A percentile compares a stretch with the other conserved stretches of the same genome.
phyloP scores from a whole-genome alignment of 2,797 vertebrate genomes.

The Catamblyrhynchus diadema region DNA sequence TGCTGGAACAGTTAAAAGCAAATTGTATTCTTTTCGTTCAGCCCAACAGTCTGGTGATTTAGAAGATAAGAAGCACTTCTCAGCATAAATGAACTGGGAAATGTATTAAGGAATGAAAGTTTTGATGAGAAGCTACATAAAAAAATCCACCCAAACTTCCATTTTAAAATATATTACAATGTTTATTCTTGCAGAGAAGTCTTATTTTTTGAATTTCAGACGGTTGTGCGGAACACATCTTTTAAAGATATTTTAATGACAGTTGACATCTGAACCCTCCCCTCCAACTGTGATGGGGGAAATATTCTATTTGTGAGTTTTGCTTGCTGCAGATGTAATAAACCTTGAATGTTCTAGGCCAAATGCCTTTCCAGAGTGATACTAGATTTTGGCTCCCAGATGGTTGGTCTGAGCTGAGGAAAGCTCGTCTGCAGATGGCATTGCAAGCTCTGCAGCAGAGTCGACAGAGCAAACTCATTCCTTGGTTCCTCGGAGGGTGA shows the following conservation, averaged over 20 bases:
- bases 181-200: not conserved
- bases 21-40: not conserved
- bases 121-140: not conserved
- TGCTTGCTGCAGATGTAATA: not conserved
- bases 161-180: not conserved
- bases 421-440: not conserved
- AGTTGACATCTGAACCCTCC: not conserved
- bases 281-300: rapidly evolving
- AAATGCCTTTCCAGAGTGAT: not conserved
- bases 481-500: not conserved
- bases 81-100: not conserved
- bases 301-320: not conserved
- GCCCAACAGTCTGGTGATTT: not conserved
- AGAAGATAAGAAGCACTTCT: not conserved
- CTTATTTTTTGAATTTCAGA: not conserved
- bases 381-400: not conserved
- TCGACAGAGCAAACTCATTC: not conserved
- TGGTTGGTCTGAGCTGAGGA: not conserved
- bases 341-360: not conserved
- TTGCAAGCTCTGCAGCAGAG: not conserved
- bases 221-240: not conserved
- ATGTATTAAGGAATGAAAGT: not conserved
- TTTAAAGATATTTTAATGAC: not conserved
- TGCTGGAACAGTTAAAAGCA: not conserved
- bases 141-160: not conserved